These are phyloP conservation scores for Schlechtendalia chinensis DNA, from an alignment of 1,140 invertebrate species.

Conservation along the genomic window DNA sequence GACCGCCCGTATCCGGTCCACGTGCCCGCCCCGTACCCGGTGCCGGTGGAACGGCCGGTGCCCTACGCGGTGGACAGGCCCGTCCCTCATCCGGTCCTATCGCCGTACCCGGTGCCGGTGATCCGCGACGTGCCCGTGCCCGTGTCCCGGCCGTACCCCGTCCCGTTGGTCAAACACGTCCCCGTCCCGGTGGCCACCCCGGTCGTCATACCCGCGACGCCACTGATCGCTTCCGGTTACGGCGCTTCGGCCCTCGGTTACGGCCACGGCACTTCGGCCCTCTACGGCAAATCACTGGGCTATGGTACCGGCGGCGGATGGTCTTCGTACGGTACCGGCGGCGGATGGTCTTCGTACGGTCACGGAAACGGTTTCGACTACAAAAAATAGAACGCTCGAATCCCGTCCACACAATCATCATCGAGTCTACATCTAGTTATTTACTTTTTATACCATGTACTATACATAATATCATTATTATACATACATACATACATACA, in stretches of 20 bases:
- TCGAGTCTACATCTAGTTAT: neutral
- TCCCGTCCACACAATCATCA: neutral
- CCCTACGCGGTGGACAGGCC: conserved; percentile 44
- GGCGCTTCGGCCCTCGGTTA: neutral
- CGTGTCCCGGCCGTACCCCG: conserved; percentile 43
- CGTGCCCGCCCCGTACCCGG: conserved; percentile 47
- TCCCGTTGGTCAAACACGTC: conserved; percentile 29
- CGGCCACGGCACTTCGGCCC: neutral
- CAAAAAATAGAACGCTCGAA: conserved; percentile 15
- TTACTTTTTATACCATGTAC: neutral
- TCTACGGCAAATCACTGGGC: no score
- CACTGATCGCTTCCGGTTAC: neutral
- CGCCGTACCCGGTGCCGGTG: conserved; percentile 40
- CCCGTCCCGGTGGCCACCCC: conserved; percentile 32
- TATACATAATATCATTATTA: no score
- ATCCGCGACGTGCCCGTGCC: conserved; percentile 45
- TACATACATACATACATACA: no score
- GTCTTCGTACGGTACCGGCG: neutral
- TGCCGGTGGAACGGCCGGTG: conserved; percentile 43
- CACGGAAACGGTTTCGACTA: neutral
- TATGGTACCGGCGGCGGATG: neutral
- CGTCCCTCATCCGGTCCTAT: conserved; percentile 31
- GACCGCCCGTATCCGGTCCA: conserved; percentile 47
- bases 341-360: neutral
- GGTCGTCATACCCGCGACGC: neutral